These are phyloP conservation scores for Parauchenoglanis ngamensis DNA, from an alignment of 2,797 vertebrate genomes.

Conservation along the genomic window DNA sequence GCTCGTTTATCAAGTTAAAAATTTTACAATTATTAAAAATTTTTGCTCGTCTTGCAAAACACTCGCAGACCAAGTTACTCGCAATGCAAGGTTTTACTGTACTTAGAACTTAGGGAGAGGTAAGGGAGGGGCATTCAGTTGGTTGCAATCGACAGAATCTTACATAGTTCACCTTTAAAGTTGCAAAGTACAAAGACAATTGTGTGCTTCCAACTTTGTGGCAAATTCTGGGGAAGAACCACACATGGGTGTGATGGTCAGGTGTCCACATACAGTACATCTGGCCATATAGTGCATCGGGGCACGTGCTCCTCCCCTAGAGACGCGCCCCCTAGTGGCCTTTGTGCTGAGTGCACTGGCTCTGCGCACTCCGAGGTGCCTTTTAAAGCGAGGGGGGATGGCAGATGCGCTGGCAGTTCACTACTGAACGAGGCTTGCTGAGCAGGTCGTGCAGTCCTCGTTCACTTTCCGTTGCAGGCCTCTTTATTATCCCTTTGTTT, in stretches of 20 bases:
- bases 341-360: conserved; percentile 52
- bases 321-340: conserved; percentile 30
- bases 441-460: conserved; percentile 60
- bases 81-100: no score
- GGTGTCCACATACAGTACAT: background rate
- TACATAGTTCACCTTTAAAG: no score
- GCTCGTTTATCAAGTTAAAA: no score
- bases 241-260: background rate
- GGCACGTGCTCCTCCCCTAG: conserved; percentile 44
- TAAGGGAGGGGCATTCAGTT: no score
- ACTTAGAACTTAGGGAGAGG: no score
- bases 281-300: background rate
- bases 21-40: no score
- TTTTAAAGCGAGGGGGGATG: conserved; percentile 70
- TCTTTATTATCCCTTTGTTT: conserved; percentile 50
- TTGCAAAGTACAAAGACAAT: no score
- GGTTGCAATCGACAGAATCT: no score
- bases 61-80: no score
- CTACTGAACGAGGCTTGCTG: conserved; percentile 66
- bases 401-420: conserved; percentile 64
- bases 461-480: conserved; percentile 44
- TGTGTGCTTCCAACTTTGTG: no score
- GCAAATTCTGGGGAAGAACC: background rate
- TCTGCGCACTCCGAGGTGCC: conserved; percentile 55
- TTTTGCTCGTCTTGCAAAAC: no score